These are phyloP conservation scores for Salvelinus alpinus DNA, from an alignment of 2,113 vertebrate genomes.

Conservation along the genomic window DNA sequence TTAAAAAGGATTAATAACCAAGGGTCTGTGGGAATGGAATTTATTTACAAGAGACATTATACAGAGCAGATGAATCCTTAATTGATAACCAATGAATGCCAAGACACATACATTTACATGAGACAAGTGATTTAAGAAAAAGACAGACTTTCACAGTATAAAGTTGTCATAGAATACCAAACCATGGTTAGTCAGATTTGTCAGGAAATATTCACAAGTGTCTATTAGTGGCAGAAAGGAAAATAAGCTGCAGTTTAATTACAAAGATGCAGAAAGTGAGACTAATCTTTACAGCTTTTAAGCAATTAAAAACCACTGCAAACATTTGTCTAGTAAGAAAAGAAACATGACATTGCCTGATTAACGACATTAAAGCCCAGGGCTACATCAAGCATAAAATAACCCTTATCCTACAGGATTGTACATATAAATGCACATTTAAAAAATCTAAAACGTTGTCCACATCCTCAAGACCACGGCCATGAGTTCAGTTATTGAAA, in stretches of 20 bases:
- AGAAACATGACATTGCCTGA: slow-evolving; percentile 53
- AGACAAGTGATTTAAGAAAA: slow-evolving; percentile 45
- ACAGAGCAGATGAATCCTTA: slow-evolving; percentile 46
- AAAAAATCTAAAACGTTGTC: slow-evolving; percentile 39
- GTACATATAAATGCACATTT: slow-evolving; percentile 55
- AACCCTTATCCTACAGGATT: slow-evolving; percentile 21
- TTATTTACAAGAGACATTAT: slow-evolving; percentile 71
- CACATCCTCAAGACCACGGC: slow-evolving; percentile 49
- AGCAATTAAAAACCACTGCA: not conserved
- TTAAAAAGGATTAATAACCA: not conserved
- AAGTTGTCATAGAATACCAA: not conserved
- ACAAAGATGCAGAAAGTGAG: not conserved
- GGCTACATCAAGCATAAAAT: slow-evolving; percentile 31
- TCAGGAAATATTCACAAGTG: slow-evolving; percentile 11
- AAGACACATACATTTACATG: slow-evolving; percentile 9
- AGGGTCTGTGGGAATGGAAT: slow-evolving; percentile 5
- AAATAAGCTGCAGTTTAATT: not conserved
- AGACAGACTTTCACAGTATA: not conserved
- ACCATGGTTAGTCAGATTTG: not conserved
- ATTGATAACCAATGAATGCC: not conserved
- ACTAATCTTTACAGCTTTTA: not conserved
- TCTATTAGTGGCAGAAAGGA: not conserved
- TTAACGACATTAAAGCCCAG: slow-evolving; percentile 48
- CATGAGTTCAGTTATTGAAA: slow-evolving; percentile 40
- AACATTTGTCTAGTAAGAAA: not conserved